Base-by-base conservation (phyloP, 2,888 invertebrate species). In the Ochropleura leucogaster region DNA sequence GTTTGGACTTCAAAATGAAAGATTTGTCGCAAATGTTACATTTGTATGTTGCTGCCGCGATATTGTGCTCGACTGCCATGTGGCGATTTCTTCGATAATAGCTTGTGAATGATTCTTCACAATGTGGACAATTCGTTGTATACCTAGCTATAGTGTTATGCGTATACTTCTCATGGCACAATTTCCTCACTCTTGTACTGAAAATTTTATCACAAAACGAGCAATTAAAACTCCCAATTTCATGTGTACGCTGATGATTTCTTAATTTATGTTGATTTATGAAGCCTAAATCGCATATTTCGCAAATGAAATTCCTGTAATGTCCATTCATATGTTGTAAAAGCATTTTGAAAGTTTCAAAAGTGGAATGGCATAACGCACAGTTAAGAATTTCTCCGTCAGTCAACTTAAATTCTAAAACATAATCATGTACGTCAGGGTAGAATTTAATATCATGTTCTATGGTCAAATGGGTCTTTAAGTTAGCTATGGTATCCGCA, bases 251-350 rank as follows among this genome's bases (percentile, higher is more conserved):
- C 30, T 93, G 92, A 49, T 96, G 96, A 57, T 93, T 94, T 51
- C 90, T 93, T 47, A 96, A 79, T 16, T 95, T 89, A 63, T 95
- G 94, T 53, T 93, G 93, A 49, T 95, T 96, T 40, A 95, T 93
- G 72, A 94, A 96, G 0, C 96, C 96, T 80, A 94, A 79, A 74
- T 95, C 95, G 68, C 96, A 96, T 0, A 92, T 90, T 2, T 95
- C 95, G 49, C 96, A 96, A 0, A 96, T 90, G 75, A 91, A 95
- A 69, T 96, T 95, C 42, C 95, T 90, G 68, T 95, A 96, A 84
- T 96, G 96, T 0, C 94, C 92, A 47, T 96, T 96, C 96, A 96
- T 96, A 20, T 96, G 96, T 77, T 95, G 95, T 0, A 94, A 20
- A 0, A 96, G 67, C 93, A 94, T 95, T 88, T 95, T 95, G 47